phyloP scores from a whole-genome alignment of 2,797 vertebrate species.

The Catharus ustulatus region DNA sequence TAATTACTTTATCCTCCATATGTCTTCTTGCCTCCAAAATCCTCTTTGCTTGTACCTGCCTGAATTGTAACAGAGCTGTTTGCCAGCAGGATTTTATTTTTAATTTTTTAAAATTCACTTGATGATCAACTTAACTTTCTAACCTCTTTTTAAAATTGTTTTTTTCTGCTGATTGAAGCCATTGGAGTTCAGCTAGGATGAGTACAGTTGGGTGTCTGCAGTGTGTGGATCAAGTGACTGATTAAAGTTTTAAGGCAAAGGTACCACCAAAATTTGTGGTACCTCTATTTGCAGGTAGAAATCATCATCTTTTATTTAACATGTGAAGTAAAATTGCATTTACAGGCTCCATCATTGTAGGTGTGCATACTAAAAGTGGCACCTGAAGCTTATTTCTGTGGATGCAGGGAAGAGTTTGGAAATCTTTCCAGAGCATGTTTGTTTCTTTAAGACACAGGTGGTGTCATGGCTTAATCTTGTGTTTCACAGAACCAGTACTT shows the following conservation, averaged over 20 bases:
- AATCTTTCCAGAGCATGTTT: not conserved
- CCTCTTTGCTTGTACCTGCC: not conserved
- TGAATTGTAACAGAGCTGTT: not conserved
- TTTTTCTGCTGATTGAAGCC: not conserved
- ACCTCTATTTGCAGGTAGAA: not conserved
- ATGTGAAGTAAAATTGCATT: not conserved
- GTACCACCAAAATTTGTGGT: not conserved
- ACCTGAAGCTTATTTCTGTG: not conserved
- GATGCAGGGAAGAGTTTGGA: not conserved
- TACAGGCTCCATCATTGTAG: not conserved
- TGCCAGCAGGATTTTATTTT: not conserved
- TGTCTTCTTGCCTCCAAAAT: not conserved
- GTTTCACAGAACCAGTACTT: not conserved
- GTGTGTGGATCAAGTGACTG: not conserved
- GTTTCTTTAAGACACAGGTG: not conserved
- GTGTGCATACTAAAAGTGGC: not conserved
- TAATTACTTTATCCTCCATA: not conserved
- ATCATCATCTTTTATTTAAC: not conserved
- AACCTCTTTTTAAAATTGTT: not conserved
- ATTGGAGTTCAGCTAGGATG: not conserved
- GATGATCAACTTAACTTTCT: not conserved
- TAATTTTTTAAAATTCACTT: not conserved
- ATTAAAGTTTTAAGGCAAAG: not conserved
- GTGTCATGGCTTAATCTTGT: not conserved
- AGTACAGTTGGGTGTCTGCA: not conserved